Conservation (phyloP, 2,113 vertebrate genomes). For the Elanus axillaris region DNA sequence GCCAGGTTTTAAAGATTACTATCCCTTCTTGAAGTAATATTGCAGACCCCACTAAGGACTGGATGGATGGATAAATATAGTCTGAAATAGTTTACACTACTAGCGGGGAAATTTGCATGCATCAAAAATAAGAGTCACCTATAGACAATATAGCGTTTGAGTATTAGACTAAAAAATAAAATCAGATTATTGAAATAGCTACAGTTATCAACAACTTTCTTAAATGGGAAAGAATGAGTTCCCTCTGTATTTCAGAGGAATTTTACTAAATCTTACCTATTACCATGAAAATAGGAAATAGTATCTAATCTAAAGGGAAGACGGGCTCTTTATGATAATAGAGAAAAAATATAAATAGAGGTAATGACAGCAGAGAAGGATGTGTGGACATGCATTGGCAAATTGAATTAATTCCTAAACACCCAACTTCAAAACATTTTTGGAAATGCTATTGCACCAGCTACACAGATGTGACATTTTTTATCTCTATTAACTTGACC, state of each 20-base stretch:
- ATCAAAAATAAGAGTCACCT: not conserved
- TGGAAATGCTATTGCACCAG: not conserved
- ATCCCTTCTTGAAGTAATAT: not conserved
- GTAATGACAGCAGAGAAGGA: constrained; percentile 8
- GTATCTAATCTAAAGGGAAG: not conserved
- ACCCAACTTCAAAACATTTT: constrained; percentile 20
- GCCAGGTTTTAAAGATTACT: not conserved
- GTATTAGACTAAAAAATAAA: not conserved
- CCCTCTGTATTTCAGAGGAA: not conserved
- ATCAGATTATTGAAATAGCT: not conserved
- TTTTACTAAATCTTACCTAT: not conserved
- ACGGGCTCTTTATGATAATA: not conserved
- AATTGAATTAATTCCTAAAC: constrained; percentile 49
- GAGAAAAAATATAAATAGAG: not conserved
- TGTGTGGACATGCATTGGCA: constrained; percentile 19
- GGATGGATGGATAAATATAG: not conserved
- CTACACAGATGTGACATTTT: constrained; percentile 31
- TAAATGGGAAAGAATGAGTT: not conserved
- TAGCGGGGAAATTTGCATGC: not conserved
- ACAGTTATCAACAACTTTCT: not conserved
- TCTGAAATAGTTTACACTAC: not conserved
- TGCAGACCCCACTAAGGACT: not conserved
- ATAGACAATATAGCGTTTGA: not conserved
- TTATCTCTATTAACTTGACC: constrained; percentile 5
- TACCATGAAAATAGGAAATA: not conserved